Base-by-base conservation (phyloP, 2,797 vertebrate species). In the Sylvia borin region DNA sequence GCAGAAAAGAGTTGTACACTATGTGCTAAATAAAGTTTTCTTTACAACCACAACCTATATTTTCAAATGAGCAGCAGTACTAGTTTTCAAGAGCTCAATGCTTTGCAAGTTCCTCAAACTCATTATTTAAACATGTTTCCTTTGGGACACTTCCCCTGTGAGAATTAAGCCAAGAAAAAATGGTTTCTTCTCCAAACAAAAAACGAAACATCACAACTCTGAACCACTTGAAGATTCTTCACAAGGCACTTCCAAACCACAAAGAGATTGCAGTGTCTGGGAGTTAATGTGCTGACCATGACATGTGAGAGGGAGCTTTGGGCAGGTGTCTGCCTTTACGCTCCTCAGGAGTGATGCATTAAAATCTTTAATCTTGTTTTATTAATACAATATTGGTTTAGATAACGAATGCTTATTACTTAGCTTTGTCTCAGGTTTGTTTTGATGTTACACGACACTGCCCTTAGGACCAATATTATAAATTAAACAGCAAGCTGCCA, bases 381-480 rank as follows among this genome's bases (percentile, higher is more conserved):
- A 90, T 68, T 90, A 90, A 87, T 83, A 85, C 34, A 62, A 45
- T 66, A 85, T 85, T 77, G 54, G 9, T 95, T 94, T 78, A 90
- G 80, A 77, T 86, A 95, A 92, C 6, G 3, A 51, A 24, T 84
- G 62, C 32, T 86, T 73, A 91, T 87, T 89, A 74, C 79, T 92
- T 76, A 88, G 82, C 85, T 83, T 70, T 62, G 81, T 93, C 77
- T 86, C 62, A 54, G 58, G 71, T 78, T 89, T 92, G 38, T 82
- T 96, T 86, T 90, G 57, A 74, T 38, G 7, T 85, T 90, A 70
- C 34, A 87, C 2, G 20, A 89, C 19, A 26, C 65, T 85, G 66
- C 96, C 96, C 90, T 78, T 78, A 95, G 94, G 96, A 94, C 62
- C 83, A 65, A 81, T 89, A 92, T 78, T 94, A 72, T 87, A 90